These are phyloP conservation scores for Sminthurides aquaticus DNA, from an alignment of 2,888 invertebrate genomes.

Conservation along the genomic window DNA sequence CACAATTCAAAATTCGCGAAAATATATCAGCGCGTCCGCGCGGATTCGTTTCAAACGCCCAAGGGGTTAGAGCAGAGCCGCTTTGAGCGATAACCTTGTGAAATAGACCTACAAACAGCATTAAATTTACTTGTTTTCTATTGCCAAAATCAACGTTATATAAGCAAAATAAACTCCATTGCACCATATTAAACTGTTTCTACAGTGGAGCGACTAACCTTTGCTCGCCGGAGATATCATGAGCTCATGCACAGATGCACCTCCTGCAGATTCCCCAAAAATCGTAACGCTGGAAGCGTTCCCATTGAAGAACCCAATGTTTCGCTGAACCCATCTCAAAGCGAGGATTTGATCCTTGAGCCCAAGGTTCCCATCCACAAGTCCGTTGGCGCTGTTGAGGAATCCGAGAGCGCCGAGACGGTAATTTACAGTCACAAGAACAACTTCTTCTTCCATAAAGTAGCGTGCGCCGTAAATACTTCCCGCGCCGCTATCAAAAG, in stretches of 20 bases:
- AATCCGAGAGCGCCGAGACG: slow-evolving; percentile 14
- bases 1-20: too few species aligned
- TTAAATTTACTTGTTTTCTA: too few species aligned
- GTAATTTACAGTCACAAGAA: slow-evolving; percentile 16
- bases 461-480: background rate
- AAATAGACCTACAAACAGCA: slow-evolving; percentile 13
- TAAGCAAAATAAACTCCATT: too few species aligned
- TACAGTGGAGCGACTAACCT: too few species aligned
- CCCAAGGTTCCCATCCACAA: slow-evolving; percentile 2
- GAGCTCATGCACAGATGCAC: slow-evolving; percentile 9
- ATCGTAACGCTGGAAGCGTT: slow-evolving; percentile 6
- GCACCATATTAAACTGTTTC: too few species aligned
- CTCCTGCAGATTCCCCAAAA: slow-evolving; percentile 17
- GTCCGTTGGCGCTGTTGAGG: slow-evolving; percentile 1
- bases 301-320: slow-evolving; percentile 9
- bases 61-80: slow-evolving; percentile 2
- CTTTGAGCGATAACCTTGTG: slow-evolving; percentile 10
- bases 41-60: too few species aligned
- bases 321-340: slow-evolving; percentile 15
- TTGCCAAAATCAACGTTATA: too few species aligned
- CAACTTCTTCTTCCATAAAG: slow-evolving; percentile 17
- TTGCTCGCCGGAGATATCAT: slow-evolving; percentile 13
- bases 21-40: too few species aligned
- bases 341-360: slow-evolving; percentile 11
- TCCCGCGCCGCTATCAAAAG: slow-evolving; percentile 5